Percentiles rank a stretch among this genome's conserved stretches.
Conservation (phyloP, 2,113 vertebrate species). For the Agelaius tricolor region DNA sequence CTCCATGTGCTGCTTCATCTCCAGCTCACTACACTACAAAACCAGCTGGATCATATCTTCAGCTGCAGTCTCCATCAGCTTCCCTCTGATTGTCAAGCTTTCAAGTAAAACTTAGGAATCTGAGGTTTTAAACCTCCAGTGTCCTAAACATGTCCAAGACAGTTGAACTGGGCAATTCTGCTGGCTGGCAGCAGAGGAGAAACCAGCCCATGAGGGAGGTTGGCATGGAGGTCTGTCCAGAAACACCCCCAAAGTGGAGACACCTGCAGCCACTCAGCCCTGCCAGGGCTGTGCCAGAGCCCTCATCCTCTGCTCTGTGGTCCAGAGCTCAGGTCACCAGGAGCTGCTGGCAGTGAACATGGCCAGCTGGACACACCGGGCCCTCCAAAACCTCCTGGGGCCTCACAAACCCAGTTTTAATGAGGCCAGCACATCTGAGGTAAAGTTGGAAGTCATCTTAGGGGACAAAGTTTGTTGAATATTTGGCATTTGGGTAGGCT, state of each 20-base stretch:
- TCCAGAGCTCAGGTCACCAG: not conserved
- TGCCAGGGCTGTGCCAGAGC: not conserved
- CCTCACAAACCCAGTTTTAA: not conserved
- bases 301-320: not conserved
- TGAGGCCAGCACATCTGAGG: not conserved
- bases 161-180: not conserved
- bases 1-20: not conserved
- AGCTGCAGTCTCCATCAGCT: not conserved
- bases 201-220: not conserved
- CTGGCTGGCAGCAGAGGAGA: not conserved
- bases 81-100: not conserved
- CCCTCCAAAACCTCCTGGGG: not conserved
- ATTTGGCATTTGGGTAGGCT: not conserved
- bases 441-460: not conserved
- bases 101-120: not conserved
- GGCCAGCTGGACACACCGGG: not conserved
- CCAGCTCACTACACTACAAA: not conserved
- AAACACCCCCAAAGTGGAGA: not conserved
- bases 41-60: too few species aligned
- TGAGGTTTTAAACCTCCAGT: not conserved
- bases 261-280: not conserved
- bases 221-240: not conserved
- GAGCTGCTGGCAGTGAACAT: not conserved
- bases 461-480: not conserved
- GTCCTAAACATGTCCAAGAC: not conserved